Conservation (phyloP, 2,113 vertebrate genomes). For the Pteronura brasiliensis region DNA sequence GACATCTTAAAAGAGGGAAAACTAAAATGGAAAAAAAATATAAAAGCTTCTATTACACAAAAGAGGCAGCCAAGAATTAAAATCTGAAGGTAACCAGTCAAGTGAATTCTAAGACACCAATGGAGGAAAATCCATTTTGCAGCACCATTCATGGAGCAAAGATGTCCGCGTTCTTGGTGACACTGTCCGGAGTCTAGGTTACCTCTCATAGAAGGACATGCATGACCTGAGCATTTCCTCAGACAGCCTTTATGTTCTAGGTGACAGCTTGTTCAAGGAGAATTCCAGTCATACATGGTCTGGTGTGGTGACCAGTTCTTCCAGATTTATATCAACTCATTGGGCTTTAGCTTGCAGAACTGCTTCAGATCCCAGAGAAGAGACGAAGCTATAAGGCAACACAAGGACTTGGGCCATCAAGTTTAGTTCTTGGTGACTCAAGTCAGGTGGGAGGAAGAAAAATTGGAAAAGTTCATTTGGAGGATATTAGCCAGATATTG, state of each 20-base stretch:
- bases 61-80: constrained; percentile 16
- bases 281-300: neutral
- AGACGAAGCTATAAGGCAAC: neutral
- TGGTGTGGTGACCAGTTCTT: neutral
- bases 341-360: neutral
- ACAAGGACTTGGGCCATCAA: neutral
- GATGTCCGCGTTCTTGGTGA: neutral
- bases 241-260: neutral
- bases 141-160: neutral
- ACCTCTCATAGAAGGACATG: neutral
- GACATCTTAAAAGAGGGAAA: neutral
- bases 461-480: neutral
- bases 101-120: neutral
- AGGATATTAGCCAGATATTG: neutral
- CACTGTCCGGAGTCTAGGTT: neutral
- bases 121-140: neutral
- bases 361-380: neutral
- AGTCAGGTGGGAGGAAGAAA: neutral
- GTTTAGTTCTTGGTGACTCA: neutral
- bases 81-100: neutral
- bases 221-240: neutral
- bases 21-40: neutral
- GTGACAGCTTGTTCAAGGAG: neutral
- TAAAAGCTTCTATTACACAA: neutral
- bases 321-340: neutral